phyloP scores from a whole-genome alignment of 2,888 invertebrate species.

The Lamellibrachia columna region DNA sequence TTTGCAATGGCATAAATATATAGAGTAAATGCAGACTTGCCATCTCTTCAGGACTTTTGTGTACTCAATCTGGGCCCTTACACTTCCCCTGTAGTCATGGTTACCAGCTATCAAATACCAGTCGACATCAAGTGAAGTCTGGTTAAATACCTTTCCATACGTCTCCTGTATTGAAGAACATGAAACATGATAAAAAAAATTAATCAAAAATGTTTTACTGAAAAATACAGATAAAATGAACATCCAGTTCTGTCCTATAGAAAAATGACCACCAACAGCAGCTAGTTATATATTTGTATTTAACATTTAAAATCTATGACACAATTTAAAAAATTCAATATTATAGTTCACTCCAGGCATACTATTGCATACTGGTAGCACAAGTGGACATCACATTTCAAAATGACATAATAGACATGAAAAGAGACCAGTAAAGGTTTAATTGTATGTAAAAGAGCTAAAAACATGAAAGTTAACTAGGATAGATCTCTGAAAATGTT shows the following conservation, averaged over 20 bases:
- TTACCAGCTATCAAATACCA: conserved; percentile 69
- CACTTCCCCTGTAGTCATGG: conserved; percentile 69
- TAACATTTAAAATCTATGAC: too few relatives aligned
- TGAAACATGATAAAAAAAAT: not conserved
- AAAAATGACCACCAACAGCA: too few relatives aligned
- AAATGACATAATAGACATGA: too few relatives aligned
- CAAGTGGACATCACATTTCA: too few relatives aligned
- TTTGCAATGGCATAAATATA: not conserved
- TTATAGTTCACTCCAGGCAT: too few relatives aligned
- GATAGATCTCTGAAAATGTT: too few relatives aligned
- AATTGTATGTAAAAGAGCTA: too few relatives aligned
- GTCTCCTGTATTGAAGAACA: conserved; percentile 16
- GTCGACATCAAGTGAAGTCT: conserved; percentile 54
- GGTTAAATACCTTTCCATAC: conserved; percentile 24
- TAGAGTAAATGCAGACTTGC: conserved; percentile 44
- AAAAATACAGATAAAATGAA: not conserved
- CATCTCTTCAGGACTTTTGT: conserved; percentile 60
- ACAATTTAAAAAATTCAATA: too few relatives aligned
- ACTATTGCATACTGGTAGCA: too few relatives aligned
- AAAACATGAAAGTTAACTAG: too few relatives aligned
- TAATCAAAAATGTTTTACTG: not conserved
- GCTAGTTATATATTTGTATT: too few relatives aligned
- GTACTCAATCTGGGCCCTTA: conserved; percentile 67
- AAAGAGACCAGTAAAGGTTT: too few relatives aligned
- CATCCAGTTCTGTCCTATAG: not conserved